Conservation (phyloP, 1,140 invertebrate genomes). For the Aphelinus certus region DNA sequence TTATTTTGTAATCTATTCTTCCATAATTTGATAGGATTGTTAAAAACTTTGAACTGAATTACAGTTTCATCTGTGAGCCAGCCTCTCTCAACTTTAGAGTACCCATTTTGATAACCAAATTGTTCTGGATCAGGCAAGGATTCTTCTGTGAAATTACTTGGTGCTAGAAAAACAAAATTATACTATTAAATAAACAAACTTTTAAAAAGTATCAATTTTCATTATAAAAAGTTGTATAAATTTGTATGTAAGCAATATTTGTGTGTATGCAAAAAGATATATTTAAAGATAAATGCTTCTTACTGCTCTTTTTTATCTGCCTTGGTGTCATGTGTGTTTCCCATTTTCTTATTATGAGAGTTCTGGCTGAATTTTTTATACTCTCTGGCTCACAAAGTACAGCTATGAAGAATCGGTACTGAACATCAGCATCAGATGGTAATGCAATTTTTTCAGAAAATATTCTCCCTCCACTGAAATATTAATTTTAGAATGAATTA, state of each 20-base stretch:
- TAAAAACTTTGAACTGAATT: constrained; percentile 87
- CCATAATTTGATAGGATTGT: constrained; percentile 84
- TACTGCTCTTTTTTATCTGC: constrained; percentile 66
- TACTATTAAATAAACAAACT: constrained; percentile 25
- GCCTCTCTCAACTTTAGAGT: constrained; percentile 76
- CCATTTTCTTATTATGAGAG: constrained; percentile 80
- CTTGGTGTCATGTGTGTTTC: constrained; percentile 83
- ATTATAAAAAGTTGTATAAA: background rate
- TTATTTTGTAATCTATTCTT: constrained; percentile 80
- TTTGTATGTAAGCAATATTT: too few relatives aligned
- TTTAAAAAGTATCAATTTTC: constrained; percentile 11
- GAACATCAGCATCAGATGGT: constrained; percentile 73
- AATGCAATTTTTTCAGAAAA: constrained; percentile 65
- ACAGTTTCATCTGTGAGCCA: constrained; percentile 89
- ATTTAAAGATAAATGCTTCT: constrained; percentile 30
- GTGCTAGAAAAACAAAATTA: constrained; percentile 47
- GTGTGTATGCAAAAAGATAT: background rate
- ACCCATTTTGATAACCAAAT: constrained; percentile 75
- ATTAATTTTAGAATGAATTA: constrained; percentile 3
- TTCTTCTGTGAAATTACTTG: constrained; percentile 54
- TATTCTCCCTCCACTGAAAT: constrained; percentile 51
- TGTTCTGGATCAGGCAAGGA: constrained; percentile 63
- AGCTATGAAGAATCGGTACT: constrained; percentile 82
- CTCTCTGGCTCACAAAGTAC: constrained; percentile 63
- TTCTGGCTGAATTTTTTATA: constrained; percentile 65